Evolutionary conservation across 2,797 vertebrate species (phyloP).

Genomic region (Saxicola maurus): DNA sequence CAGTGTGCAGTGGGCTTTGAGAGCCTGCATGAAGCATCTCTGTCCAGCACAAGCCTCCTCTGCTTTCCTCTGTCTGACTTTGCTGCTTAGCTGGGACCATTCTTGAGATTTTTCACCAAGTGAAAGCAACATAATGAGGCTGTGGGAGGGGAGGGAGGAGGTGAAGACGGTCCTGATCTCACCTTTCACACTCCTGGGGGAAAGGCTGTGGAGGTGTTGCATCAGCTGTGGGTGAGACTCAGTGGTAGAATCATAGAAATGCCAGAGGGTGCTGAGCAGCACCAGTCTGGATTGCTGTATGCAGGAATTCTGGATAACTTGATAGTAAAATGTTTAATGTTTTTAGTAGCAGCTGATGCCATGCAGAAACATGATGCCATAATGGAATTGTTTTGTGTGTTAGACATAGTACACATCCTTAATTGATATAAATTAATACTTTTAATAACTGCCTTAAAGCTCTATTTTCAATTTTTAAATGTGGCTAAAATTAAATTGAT

Average conservation of each 20-base stretch:
- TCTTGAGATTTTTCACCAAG: not conserved
- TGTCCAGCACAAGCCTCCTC: not conserved
- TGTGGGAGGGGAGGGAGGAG: not conserved
- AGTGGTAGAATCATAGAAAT: not conserved
- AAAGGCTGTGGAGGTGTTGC: not conserved
- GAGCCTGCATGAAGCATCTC: not conserved
- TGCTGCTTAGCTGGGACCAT: not conserved
- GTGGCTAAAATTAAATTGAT: not conserved
- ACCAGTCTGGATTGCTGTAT: not conserved
- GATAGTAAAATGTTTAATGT: not conserved
- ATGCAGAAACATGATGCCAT: not conserved
- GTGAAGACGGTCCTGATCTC: not conserved
- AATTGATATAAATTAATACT: not conserved
- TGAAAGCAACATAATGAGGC: accelerated
- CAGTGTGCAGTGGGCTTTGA: not conserved
- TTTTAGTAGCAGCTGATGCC: not conserved
- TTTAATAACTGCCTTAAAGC: not conserved
- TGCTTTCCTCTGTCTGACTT: not conserved
- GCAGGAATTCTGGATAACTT: not conserved
- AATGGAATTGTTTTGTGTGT: not conserved
- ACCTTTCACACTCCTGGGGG: not conserved
- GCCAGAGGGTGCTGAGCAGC: not conserved
- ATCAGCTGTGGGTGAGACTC: not conserved
- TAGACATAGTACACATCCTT: not conserved
- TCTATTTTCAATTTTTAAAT: not conserved